phyloP scores from a whole-genome alignment of 2,888 invertebrate species.

The Poecilus cupreus region DNA sequence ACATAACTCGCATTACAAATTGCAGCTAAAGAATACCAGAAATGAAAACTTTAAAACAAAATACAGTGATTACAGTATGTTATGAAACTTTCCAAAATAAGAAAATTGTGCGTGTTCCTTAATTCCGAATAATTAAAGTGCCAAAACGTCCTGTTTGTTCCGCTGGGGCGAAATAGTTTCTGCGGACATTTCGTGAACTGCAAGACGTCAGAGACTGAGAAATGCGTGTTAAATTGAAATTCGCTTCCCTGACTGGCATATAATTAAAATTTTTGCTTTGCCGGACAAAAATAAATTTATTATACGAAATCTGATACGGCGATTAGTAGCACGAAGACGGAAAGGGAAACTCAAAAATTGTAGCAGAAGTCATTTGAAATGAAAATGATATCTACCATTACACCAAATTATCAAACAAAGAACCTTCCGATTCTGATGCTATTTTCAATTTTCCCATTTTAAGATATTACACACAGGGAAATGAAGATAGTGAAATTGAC shows the following conservation, averaged over 20 bases:
- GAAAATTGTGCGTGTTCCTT: neutral
- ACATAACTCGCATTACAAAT: slow-evolving; percentile 47
- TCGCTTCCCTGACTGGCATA: slow-evolving; percentile 14
- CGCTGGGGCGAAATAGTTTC: neutral
- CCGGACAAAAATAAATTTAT: slow-evolving; percentile 43
- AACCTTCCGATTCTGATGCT: too few relatives aligned
- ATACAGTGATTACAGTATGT: neutral
- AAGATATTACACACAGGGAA: too few relatives aligned
- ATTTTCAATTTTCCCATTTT: too few relatives aligned
- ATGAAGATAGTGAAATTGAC: too few relatives aligned
- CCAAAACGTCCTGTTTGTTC: neutral
- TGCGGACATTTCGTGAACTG: neutral
- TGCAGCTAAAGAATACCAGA: slow-evolving; percentile 6
- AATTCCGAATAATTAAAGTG: neutral
- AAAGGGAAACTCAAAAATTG: slow-evolving; percentile 30
- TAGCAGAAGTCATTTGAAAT: slow-evolving; percentile 25
- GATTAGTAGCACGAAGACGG: slow-evolving; percentile 44
- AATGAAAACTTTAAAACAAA: neutral
- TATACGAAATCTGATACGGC: slow-evolving; percentile 51
- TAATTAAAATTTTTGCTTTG: slow-evolving; percentile 50
- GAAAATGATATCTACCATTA: slow-evolving; percentile 5
- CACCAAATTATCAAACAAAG: slow-evolving; percentile 1
- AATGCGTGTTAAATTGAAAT: slow-evolving; percentile 37
- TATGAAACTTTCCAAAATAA: neutral
- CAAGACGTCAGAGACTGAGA: neutral